Conservation (phyloP, 2,797 vertebrate species). For the Anableps anableps region DNA sequence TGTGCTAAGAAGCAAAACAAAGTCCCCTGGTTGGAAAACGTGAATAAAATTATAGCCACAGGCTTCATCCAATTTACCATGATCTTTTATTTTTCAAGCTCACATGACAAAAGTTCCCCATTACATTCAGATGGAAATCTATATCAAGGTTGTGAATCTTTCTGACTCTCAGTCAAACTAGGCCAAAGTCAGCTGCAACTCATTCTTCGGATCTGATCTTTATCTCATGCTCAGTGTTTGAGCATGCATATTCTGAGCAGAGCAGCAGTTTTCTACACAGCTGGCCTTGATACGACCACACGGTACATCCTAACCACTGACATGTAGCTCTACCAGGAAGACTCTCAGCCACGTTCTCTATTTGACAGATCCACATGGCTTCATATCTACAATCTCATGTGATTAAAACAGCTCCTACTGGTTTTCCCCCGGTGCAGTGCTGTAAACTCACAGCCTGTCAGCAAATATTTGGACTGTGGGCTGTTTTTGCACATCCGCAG, state of each 20-base stretch:
- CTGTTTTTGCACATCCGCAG: constrained; percentile 37
- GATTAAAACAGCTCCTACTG: constrained; percentile 37
- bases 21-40: constrained; percentile 26
- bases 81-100: constrained; percentile 44
- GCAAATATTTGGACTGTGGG: constrained; percentile 19
- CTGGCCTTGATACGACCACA: constrained; percentile 46
- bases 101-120: constrained; percentile 41
- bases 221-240: constrained; percentile 34
- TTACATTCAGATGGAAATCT: constrained; percentile 41
- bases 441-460: constrained; percentile 30
- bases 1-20: constrained; percentile 26
- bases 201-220: constrained; percentile 46
- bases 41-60: constrained; percentile 38
- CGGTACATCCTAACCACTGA: constrained; percentile 29
- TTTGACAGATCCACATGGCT: constrained; percentile 36
- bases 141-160: constrained; percentile 51
- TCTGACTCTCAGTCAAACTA: constrained; percentile 45
- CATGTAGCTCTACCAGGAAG: constrained; percentile 18
- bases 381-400: constrained; percentile 37
- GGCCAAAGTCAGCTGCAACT: constrained; percentile 36
- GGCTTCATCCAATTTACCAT: constrained; percentile 41
- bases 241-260: constrained; percentile 19
- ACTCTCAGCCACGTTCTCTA: constrained; percentile 20
- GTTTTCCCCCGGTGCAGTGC: constrained; percentile 15
- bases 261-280: constrained; percentile 43